phyloP scores from a whole-genome alignment of 2,888 invertebrate genomes.

The Ormyrus rosae region DNA sequence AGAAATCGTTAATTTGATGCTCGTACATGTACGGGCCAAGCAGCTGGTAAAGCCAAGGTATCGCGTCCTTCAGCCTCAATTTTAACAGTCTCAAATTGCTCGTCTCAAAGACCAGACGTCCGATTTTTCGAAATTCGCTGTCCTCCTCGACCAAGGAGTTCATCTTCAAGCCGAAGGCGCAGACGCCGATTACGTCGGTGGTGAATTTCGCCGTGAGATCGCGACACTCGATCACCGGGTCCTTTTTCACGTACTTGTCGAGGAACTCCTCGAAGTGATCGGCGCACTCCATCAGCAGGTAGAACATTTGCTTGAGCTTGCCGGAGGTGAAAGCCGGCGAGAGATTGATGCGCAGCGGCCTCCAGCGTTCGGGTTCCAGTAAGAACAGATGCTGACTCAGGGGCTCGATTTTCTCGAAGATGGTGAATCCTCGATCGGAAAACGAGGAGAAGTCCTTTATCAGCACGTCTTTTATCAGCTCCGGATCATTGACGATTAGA shows the following conservation, averaged over 20 bases:
- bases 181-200: conserved; percentile 74
- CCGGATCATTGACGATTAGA: too few species aligned
- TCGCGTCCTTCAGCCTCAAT: conserved; percentile 36
- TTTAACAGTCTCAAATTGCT: conserved; percentile 40
- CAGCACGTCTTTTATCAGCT: too few species aligned
- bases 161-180: conserved; percentile 74
- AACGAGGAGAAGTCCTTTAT: too few species aligned
- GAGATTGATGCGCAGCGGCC: too few species aligned
- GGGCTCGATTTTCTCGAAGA: too few species aligned
- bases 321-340: too few species aligned
- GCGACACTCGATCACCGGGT: conserved; percentile 60
- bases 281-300: too few species aligned
- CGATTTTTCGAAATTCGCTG: conserved; percentile 71
- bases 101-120: conserved; percentile 63
- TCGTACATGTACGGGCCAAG: conserved; percentile 60
- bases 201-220: conserved; percentile 72
- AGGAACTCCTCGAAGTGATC: too few species aligned
- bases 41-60: conserved; percentile 60
- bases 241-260: conserved; percentile 20
- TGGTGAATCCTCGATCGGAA: too few species aligned
- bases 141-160: conserved; percentile 68
- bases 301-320: too few species aligned
- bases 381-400: too few species aligned
- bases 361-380: too few species aligned
- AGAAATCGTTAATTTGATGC: conserved; percentile 64